Percentiles rank a stretch among this genome's conserved stretches.
These are phyloP conservation scores for Climacteris rufus DNA, from an alignment of 2,113 vertebrate genomes.

Conservation along the genomic window DNA sequence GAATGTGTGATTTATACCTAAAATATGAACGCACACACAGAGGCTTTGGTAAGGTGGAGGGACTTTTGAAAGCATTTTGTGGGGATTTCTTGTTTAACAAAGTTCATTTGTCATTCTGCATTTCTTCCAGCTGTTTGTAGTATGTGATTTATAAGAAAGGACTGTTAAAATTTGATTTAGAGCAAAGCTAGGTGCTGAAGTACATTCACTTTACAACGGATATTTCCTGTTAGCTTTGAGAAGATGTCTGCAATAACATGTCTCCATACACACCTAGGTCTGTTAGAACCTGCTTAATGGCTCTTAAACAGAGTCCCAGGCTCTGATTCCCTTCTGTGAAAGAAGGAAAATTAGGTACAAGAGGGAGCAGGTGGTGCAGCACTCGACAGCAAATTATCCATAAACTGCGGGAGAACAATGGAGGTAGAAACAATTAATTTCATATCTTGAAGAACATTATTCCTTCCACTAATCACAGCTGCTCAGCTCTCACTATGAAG, in stretches of 20 bases:
- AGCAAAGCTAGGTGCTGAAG: conserved; percentile 25
- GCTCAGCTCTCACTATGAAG: neutral
- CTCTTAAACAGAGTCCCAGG: neutral
- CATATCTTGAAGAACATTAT: conserved; percentile 3
- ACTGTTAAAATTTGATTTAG: conserved; percentile 63
- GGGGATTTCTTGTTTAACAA: neutral
- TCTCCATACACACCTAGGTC: neutral
- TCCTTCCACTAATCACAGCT: conserved; percentile 60
- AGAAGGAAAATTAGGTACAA: conserved; percentile 20
- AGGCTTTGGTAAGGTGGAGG: conserved; percentile 1
- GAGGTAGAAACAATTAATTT: conserved; percentile 60
- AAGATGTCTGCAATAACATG: neutral
- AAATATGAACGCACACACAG: neutral
- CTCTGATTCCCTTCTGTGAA: conserved; percentile 4
- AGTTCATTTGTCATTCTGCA: conserved; percentile 44
- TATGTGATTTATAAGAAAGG: conserved; percentile 43
- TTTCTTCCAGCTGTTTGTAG: conserved; percentile 26
- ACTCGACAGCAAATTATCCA: conserved; percentile 39
- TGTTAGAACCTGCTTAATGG: neutral
- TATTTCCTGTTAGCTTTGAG: conserved; percentile 30
- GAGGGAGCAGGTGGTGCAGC: conserved; percentile 57
- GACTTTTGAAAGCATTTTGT: neutral
- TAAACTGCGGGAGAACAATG: neutral
- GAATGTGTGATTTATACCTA: neutral
- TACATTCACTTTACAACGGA: neutral